A percentile compares a stretch with the other conserved stretches of the same genome.
Conservation (phyloP, 2,888 invertebrate genomes). For the Atethmia centrago region DNA sequence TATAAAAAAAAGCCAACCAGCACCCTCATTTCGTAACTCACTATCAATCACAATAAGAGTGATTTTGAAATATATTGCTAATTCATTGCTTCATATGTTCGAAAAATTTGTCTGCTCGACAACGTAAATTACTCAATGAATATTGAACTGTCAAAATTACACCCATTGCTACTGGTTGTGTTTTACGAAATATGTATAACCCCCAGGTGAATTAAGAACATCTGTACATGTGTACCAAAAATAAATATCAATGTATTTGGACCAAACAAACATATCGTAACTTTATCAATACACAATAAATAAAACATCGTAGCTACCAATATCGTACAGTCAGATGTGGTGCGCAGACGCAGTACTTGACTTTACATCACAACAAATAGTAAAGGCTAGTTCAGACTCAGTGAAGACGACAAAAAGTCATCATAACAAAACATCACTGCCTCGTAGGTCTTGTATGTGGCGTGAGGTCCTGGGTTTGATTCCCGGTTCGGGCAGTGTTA, state of each 20-base stretch:
- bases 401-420: not conserved
- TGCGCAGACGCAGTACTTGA: slow-evolving; percentile 33
- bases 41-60: no score
- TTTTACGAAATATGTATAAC: no score
- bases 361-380: not conserved
- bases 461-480: not conserved
- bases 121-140: no score
- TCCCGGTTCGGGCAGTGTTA: not conserved
- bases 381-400: not conserved
- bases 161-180: no score
- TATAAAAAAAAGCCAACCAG: no score
- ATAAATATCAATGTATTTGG: slow-evolving; percentile 3
- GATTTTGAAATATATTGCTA: no score
- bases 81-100: no score
- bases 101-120: no score
- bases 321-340: slow-evolving; percentile 43
- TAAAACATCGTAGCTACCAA: slow-evolving; percentile 40
- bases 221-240: not conserved
- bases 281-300: slow-evolving; percentile 29
- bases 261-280: slow-evolving; percentile 23
- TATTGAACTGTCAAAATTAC: no score
- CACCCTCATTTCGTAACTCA: no score
- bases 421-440: not conserved
- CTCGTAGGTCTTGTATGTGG: not conserved
- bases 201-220: no score